phyloP scores from a whole-genome alignment of 92 coral and sea anemone genomes.

The Epizoanthus illoricatus region DNA sequence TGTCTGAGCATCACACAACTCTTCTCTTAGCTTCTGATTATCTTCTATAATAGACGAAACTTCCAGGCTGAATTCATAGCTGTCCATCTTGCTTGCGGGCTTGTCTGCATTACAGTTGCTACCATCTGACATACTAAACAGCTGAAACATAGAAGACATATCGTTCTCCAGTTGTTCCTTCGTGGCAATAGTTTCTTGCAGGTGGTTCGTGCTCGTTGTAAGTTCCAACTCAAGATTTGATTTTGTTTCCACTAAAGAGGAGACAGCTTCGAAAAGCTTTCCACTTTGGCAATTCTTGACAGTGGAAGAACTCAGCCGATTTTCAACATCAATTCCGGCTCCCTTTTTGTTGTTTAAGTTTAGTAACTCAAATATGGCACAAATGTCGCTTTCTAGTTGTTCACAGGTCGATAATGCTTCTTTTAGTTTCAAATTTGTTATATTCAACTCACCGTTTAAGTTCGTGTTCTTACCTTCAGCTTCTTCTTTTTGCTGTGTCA shows the following conservation, averaged over 20 bases:
- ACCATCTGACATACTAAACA: conserved; percentile 63
- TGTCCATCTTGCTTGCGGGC: conserved; percentile 8
- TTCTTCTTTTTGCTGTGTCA: conserved; percentile 47
- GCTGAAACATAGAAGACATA: conserved; percentile 77
- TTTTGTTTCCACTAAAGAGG: conserved; percentile 35
- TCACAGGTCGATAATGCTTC: conserved; percentile 6
- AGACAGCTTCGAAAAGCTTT: conserved; percentile 25
- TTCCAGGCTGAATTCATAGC: conserved; percentile 49
- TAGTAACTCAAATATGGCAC: conserved; percentile 19
- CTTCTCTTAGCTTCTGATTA: conserved; percentile 66
- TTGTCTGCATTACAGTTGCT: background rate
- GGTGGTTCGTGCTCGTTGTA: conserved; percentile 56
- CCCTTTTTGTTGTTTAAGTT: background rate
- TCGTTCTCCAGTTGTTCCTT: conserved; percentile 74
- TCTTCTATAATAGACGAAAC: conserved; percentile 63
- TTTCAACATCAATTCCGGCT: background rate
- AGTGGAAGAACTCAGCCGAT: background rate
- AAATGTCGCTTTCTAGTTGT: conserved; percentile 6
- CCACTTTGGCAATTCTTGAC: background rate
- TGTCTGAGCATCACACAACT: conserved; percentile 46
- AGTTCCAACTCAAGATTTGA: conserved; percentile 65
- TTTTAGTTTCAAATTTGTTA: conserved; percentile 26
- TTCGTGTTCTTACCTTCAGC: background rate
- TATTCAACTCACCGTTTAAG: conserved; percentile 5
- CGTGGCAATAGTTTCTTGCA: conserved; percentile 65